Conservation (phyloP, 2,113 vertebrate genomes). For the Saguinus imperator region DNA sequence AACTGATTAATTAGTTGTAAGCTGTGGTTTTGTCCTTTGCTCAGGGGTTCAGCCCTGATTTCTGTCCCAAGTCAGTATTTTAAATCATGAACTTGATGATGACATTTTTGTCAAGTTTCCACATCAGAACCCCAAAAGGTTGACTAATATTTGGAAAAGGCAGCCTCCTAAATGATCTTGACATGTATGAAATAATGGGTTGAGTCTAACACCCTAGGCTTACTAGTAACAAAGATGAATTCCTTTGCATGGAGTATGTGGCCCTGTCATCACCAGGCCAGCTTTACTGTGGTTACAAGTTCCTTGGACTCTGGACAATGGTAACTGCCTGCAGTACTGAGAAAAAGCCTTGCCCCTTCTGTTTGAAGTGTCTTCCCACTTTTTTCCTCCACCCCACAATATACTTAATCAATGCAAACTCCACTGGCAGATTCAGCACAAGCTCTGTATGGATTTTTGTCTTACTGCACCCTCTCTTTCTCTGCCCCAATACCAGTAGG, state of each 20-base stretch:
- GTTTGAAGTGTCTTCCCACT: not conserved
- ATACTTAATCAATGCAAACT: not conserved
- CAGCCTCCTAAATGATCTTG: not conserved
- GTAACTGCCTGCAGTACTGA: not conserved
- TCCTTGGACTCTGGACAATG: not conserved
- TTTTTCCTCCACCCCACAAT: fast-evolving
- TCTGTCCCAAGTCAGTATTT: not conserved
- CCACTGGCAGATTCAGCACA: not conserved
- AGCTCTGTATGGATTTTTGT: not conserved
- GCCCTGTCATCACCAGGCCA: not conserved
- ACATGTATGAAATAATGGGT: not conserved
- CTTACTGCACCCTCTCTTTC: not conserved
- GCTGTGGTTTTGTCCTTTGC: not conserved
- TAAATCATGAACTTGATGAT: not conserved
- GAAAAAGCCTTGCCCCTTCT: not conserved
- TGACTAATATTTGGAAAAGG: not conserved
- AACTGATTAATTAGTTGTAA: not conserved
- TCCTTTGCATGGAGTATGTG: not conserved
- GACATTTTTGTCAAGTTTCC: not conserved
- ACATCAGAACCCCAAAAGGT: not conserved
- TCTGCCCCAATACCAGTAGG: not conserved
- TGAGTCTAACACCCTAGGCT: not conserved
- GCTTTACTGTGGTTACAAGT: not conserved
- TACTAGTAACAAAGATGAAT: not conserved
- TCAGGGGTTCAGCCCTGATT: not conserved